Base-by-base conservation (phyloP, 2,797 vertebrate species). In the Bovichtus diacanthus region DNA sequence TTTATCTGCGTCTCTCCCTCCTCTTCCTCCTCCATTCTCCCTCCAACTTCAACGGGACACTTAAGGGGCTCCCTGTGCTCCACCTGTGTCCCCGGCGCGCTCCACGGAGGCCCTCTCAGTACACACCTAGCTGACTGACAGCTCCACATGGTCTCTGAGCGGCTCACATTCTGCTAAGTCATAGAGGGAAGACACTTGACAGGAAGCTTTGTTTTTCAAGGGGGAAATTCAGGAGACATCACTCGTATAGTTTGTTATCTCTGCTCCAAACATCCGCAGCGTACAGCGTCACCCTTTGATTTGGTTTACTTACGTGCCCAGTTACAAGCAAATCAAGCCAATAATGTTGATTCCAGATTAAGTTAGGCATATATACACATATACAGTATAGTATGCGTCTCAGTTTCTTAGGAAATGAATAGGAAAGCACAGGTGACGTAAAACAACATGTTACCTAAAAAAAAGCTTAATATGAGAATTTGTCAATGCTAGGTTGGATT, bases 51-150 rank as follows among this genome's bases (percentile, higher is more conserved):
- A 80, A 49, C 74, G 81, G 90, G 76, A 86, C 90, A 84, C 90
- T 91, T 91, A 76, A 72, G 87, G 81, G 78, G 59, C 79, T 80
- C 82, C 84, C 82, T 47, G 56, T 23, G 62, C 86, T 73, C 77
- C 70, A 77, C 87, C 78, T 85, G 85, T 50, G 60, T 71, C 88
- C 74, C 78, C 69, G 15, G 55, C n/a, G 58, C 5, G 9, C 70
- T 70, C 65, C 60, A 36, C 6, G n/a, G 76, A 72, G 66, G 29
- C 54, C 53, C 49, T 62, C 34, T 84, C 60, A 56, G 51, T 31
- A 21, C 53, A 60, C 71, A 50, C 59, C 47, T 13, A 9, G 44
- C 74, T 81, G 83, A 90, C 74, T 87, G 87, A 86, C 87, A 80
- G 78, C 83, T 77, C 65, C 67, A 51, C 54, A 29, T 53, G 18